Base-by-base conservation (phyloP, 2,888 invertebrate genomes). In the Saturnia pavonia region DNA sequence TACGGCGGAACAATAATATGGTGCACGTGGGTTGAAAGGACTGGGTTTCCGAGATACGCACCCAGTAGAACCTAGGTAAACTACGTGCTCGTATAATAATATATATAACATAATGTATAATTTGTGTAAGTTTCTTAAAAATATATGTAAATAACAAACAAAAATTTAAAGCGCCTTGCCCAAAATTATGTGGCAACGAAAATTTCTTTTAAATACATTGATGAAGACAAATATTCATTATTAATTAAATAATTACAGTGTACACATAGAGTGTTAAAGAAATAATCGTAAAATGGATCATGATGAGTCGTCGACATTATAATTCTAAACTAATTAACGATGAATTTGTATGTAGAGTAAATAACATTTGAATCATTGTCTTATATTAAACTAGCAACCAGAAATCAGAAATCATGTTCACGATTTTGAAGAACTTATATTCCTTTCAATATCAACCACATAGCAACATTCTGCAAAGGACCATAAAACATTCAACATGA, bases 1-100 rank as follows among this genome's bases (percentile, higher is more conserved):
- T 54, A 54, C 11, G 78, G 78, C 79, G 72, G 71, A 68, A 75
- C 79, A 74, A 72, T 80, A 79, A 81, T 81, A 77, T 79, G 79
- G 74, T 71, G 51, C 69, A 70, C 43, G 74, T 74, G 72, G 73
- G 74, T 63, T 69, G 69, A 72, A 72, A 72, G 69, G 71, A 74
- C 73, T 71, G 67, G 68, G 51, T 75, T 72, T 73, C 71, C 72
- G 70, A 70, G 68, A 71, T 60, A 51, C 70, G 68, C 45, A 69
- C 42, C 66, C 16, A 66, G 42, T 27, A 42, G 40, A 66, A 25
- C 19, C 19, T 40, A 65, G n/a, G 1, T 40, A 14, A 60, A 27
- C 57, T 60, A 54, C 22, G 54, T 54, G 19, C 16, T 12, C 22
- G 11, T 8, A 57, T 0, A 12, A 25, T 4, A 22, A 57, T 25